phyloP scores from a whole-genome alignment of 2,113 vertebrate genomes.

The Larimichthys crocea region DNA sequence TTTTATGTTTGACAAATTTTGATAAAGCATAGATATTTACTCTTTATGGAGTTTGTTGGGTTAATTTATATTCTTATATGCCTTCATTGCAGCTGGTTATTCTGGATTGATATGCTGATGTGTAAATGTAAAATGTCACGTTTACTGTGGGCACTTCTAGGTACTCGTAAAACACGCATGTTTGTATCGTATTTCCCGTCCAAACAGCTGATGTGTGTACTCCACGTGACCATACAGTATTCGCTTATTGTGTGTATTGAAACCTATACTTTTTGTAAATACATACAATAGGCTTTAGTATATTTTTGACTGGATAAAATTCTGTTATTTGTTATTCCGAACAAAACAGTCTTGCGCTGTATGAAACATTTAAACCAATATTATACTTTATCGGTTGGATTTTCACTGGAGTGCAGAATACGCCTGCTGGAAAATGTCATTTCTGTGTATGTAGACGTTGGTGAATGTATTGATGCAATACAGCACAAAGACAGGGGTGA shows the following conservation, averaged over 20 bases:
- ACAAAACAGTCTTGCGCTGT: slow-evolving; percentile 33
- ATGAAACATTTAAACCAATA: slow-evolving; percentile 33
- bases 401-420: slow-evolving; percentile 54
- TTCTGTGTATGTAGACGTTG: slow-evolving; percentile 67
- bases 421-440: slow-evolving; percentile 49
- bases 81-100: slow-evolving; percentile 65
- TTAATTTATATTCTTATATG: slow-evolving; percentile 71
- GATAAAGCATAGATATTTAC: slow-evolving; percentile 68
- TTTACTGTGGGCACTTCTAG: slow-evolving; percentile 73
- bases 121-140: slow-evolving; percentile 79
- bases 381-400: slow-evolving; percentile 23
- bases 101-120: slow-evolving; percentile 75
- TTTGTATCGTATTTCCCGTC: slow-evolving; percentile 73
- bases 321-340: slow-evolving; percentile 23
- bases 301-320: slow-evolving; percentile 58
- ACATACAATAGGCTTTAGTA: slow-evolving; percentile 72
- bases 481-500: slow-evolving; percentile 72
- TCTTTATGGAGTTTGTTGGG: slow-evolving; percentile 58
- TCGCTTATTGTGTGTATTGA: slow-evolving; percentile 74
- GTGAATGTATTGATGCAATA: slow-evolving; percentile 78
- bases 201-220: slow-evolving; percentile 64
- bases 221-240: slow-evolving; percentile 66
- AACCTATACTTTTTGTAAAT: slow-evolving; percentile 67
- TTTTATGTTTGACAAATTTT: slow-evolving; percentile 73
- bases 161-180: slow-evolving; percentile 77